Conservation (phyloP, 2,113 vertebrate genomes). For the Apus apus region DNA sequence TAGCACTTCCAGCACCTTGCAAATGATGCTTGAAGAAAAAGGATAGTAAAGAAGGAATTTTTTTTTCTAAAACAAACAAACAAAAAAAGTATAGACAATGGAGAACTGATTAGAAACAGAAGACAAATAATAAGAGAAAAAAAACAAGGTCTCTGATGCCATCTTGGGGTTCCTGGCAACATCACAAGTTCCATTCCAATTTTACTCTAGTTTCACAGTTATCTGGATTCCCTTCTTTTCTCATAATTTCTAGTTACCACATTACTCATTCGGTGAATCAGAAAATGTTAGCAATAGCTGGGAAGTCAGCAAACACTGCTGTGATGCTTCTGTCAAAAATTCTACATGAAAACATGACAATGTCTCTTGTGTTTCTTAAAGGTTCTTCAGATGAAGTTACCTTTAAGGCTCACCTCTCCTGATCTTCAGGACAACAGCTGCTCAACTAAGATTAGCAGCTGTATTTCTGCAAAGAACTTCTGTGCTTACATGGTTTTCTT, state of each 20-base stretch:
- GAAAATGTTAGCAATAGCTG: background rate
- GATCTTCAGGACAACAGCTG: background rate
- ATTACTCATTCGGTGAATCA: background rate
- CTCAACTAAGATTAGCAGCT: background rate
- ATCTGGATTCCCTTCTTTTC: background rate
- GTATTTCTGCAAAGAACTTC: background rate
- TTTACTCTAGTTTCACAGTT: background rate
- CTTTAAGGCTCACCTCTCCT: background rate
- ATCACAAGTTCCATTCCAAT: background rate
- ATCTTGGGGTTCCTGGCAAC: constrained; percentile 21
- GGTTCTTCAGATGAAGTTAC: background rate
- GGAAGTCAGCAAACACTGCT: background rate
- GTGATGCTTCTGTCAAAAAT: background rate
- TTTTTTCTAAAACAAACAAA: background rate
- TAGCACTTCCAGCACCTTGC: background rate
- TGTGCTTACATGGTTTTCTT: background rate
- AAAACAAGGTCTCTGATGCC: constrained; percentile 16
- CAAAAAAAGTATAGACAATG: background rate
- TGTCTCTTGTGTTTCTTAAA: background rate
- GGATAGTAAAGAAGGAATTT: rapidly evolving
- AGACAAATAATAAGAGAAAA: background rate
- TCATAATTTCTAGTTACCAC: background rate
- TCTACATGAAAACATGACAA: background rate
- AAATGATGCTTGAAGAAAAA: background rate
- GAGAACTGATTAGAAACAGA: background rate